Base-by-base conservation (phyloP, 1,140 invertebrate genomes). In the Pseudomyrmex cubaensis region DNA sequence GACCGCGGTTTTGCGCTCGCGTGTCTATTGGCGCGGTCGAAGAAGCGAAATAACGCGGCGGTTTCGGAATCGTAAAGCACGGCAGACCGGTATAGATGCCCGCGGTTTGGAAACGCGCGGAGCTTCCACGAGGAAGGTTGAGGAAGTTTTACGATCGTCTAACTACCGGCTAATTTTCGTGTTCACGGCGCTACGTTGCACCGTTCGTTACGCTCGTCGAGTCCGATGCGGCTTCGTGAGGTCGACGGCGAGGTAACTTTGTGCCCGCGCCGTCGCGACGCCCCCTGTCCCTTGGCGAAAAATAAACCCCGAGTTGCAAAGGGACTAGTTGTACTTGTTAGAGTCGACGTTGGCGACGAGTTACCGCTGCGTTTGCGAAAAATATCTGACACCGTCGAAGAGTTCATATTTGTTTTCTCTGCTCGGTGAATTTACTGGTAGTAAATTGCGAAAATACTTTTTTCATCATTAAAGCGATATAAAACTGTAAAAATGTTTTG, bases 131-230 rank as follows among this genome's bases (percentile, higher is more conserved):
- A 35, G 35, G 35, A 22, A 48, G 17, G 25, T 17, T 50, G 63
- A 17, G 56, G 44, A 80, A 80, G 76, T 80, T 80, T 80, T 80
- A 80, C 76, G 66, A 59, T 80, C 46, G 66, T 54, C 76, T 59
- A 80, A 72, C 76, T 80, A 59, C 66, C 76, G 48, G 76, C 76
- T 80, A 80, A 80, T 80, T 59, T 80, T 80, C 64, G 66, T 80
- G 76, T 59, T 70, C 66, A 61, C 54, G 44, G 54, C 76, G 50
- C 64, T 17, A 80, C 76, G 44, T 78, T 57, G 75, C 75, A 56
- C 57, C 75, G 54, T 72, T 80, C 54, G 76, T 78, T 59, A 80
- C 76, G 54, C 54, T 59, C 15, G 44, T 12, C n/a, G 54, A 50
- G 13, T 22, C 25, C 54, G 54, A 35, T 35, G 76, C 44, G 50